Conservation (phyloP, 2,888 invertebrate genomes). For the Trimorus sp. region DNA sequence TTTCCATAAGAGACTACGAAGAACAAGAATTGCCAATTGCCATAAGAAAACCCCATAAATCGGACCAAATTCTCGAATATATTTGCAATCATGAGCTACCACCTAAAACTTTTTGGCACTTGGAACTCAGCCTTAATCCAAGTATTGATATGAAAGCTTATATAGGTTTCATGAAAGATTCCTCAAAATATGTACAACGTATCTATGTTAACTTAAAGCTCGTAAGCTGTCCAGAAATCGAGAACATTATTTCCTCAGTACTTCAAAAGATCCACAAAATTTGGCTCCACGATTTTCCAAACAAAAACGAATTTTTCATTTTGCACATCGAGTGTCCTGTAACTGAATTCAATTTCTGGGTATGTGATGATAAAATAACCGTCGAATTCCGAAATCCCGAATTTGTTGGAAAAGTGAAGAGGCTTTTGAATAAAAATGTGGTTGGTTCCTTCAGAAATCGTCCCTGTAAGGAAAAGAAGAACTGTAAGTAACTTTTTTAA, state of each 20-base stretch:
- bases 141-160: conserved; percentile 65
- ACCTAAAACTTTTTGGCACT: conserved; percentile 57
- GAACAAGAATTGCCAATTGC: conserved; percentile 83
- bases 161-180: conserved; percentile 67
- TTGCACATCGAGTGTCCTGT: conserved; percentile 63
- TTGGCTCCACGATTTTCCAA: conserved; percentile 7
- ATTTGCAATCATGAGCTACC: conserved; percentile 62
- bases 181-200: conserved; percentile 46
- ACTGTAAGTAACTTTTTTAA: conserved; percentile 16
- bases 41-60: conserved; percentile 70
- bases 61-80: conserved; percentile 68
- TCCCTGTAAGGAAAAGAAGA: not conserved
- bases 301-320: conserved; percentile 63
- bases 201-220: conserved; percentile 72
- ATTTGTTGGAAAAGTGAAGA: conserved; percentile 27
- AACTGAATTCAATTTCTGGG: conserved; percentile 34
- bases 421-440: conserved; percentile 38
- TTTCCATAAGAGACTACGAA: conserved; percentile 87
- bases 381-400: conserved; percentile 26
- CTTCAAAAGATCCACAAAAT: conserved; percentile 39
- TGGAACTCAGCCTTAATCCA: conserved; percentile 41
- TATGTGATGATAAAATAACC: not conserved
- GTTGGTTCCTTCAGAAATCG: conserved; percentile 32
- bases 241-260: conserved; percentile 51
- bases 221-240: conserved; percentile 64